Percentiles rank a stretch among this genome's conserved stretches.
Conservation (phyloP, 2,888 invertebrate genomes). For the Pollenia angustigena region DNA sequence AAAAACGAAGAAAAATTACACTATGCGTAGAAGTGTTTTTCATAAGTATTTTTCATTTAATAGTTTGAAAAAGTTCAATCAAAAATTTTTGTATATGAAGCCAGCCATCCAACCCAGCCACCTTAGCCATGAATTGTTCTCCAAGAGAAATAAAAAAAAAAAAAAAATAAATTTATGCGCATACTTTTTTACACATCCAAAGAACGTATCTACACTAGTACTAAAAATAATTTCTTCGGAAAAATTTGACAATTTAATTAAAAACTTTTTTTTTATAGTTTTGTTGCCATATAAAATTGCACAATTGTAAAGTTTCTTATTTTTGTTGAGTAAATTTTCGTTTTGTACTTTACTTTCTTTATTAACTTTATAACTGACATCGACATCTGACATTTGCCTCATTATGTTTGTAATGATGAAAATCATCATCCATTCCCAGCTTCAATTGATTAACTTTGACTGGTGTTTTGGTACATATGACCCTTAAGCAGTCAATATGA, state of each 20-base stretch:
- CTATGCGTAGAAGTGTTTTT: conserved; percentile 56
- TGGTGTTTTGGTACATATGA: conserved; percentile 49
- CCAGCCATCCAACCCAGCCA: conserved; percentile 9
- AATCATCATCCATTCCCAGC: conserved; percentile 55
- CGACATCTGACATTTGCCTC: conserved; percentile 52
- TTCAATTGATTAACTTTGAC: conserved; percentile 70
- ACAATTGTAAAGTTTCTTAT: conserved; percentile 46
- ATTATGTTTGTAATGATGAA: conserved; percentile 46
- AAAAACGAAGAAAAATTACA: conserved; percentile 69
- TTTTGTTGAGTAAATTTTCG: conserved; percentile 36
- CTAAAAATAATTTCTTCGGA: conserved; percentile 47
- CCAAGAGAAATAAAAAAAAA: not conserved
- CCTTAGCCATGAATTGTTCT: not conserved
- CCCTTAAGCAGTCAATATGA: conserved; percentile 54
- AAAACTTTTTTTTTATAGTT: conserved; percentile 56
- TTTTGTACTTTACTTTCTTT: conserved; percentile 26
- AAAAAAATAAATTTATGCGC: conserved; percentile 58
- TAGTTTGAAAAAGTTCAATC: conserved; percentile 72
- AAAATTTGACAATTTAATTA: conserved; percentile 67
- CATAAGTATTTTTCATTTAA: conserved; percentile 68
- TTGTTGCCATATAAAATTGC: conserved; percentile 42
- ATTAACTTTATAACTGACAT: conserved; percentile 59
- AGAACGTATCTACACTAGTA: not conserved
- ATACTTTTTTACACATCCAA: conserved; percentile 54
- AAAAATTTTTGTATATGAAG: conserved; percentile 39